Evolutionary conservation across 2,888 invertebrate species (phyloP).

Genomic region (Mesorhabditis sp.): DNA sequence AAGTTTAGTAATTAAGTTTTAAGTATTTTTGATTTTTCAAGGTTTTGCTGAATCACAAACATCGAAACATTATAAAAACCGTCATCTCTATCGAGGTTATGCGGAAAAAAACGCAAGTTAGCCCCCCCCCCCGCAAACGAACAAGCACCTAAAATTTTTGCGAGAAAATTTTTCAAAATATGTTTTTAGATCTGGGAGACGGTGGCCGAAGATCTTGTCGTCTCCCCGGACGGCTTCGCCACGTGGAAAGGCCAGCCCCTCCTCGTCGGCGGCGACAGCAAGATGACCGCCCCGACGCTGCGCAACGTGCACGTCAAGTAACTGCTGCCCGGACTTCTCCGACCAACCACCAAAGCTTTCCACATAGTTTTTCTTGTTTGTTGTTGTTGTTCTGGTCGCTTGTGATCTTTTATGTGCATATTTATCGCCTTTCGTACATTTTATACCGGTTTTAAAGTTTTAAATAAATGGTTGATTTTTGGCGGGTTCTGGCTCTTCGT

Average conservation of each 20-base stretch:
- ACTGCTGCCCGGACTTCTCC: slow-evolving; percentile 8
- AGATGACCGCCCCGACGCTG: slow-evolving; percentile 52
- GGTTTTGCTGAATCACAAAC: too few species aligned
- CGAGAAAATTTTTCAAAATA: slow-evolving; percentile 6
- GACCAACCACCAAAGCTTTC: too few species aligned
- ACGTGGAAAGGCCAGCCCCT: slow-evolving; percentile 44
- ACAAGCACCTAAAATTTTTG: not conserved
- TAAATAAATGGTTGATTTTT: not conserved
- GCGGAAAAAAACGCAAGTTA: too few species aligned
- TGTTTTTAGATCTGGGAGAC: slow-evolving; percentile 51
- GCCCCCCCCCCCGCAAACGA: too few species aligned
- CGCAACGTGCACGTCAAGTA: slow-evolving; percentile 49
- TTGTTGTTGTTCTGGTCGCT: slow-evolving; percentile 9
- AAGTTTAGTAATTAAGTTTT: not conserved
- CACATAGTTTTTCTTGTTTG: slow-evolving; percentile 9
- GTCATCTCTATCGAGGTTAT: too few species aligned
- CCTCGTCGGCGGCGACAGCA: slow-evolving; percentile 38
- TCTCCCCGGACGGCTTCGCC: slow-evolving; percentile 43
- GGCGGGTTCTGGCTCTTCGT: not conserved
- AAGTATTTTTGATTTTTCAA: not conserved
- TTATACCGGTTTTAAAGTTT: not conserved
- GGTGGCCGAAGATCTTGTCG: slow-evolving; percentile 48
- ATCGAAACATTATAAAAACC: too few species aligned
- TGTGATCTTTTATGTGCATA: slow-evolving; percentile 11
- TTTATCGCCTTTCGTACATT: slow-evolving; percentile 7